Evolutionary conservation across 2,113 vertebrate species (phyloP), one percentile per base, ranked within the genome.

Genomic region (Nanorana parkeri): DNA sequence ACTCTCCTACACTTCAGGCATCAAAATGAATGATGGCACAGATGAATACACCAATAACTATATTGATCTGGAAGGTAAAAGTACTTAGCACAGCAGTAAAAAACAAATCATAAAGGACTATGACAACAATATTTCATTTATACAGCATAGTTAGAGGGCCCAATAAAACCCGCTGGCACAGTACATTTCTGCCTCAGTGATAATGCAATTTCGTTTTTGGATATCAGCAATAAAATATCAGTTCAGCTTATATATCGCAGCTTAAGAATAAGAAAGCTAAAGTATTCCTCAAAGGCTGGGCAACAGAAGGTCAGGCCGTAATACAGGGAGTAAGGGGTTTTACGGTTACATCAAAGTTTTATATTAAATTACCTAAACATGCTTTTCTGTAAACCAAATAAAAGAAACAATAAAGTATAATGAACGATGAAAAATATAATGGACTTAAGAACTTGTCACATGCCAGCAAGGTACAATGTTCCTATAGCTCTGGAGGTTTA

Each of bases 211-310:
- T 68, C 19, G 8, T 58, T 56, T 68, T 68, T 21, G 7, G 41
- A 56, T 78, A 68, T 55, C 41, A 78, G 65, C 64, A 68, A 68
- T 78, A 78, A 78, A 68, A 68, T 78, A 65, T 65, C 11, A 16
- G 75, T 19, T 61, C 5, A 2, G 26, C n/a, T n/a, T n/a, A 54
- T 17, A 24, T 16, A 17, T 55, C 28, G 51, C 20, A 19, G 68
- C 24, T 72, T 72, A 55, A 54, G 6, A 72, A 28, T 10, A 41
- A 52, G 17, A 47, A 17, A 23, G 47, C 51, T 20, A 72, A 23
- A 55, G 11, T 19, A 54, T 55, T 55, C 47, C 47, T 28, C 28
- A 17, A 8, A 11, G 29, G 21, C 47, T 7, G 7, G 4, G 41
- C 21, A 52, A 55, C 23, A 28, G 41, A 13, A 52, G 68, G 68